These are phyloP conservation scores for Tuta absoluta DNA, from an alignment of 2,888 invertebrate species.

Conservation along the genomic window DNA sequence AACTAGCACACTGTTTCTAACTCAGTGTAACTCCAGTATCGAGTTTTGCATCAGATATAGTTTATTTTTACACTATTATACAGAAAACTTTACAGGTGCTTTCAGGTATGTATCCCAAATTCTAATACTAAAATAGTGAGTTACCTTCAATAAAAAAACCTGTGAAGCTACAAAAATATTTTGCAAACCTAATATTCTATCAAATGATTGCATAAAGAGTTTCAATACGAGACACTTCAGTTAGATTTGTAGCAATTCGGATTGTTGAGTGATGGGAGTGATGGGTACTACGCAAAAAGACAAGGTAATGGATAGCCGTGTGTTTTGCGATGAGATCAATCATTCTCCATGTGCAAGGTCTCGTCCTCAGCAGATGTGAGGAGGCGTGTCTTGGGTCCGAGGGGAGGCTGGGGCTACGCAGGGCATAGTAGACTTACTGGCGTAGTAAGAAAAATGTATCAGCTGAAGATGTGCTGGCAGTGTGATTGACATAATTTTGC, in stretches of 20 bases:
- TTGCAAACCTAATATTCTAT: not conserved
- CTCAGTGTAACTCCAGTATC: too few relatives aligned
- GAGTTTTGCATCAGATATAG: too few relatives aligned
- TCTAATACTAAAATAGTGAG: too few relatives aligned
- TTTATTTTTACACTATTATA: too few relatives aligned
- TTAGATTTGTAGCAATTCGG: not conserved
- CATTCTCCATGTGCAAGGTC: constrained; percentile 35
- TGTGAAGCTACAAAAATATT: not conserved
- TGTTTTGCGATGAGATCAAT: constrained; percentile 31
- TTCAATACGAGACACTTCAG: not conserved
- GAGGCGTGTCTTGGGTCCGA: constrained; percentile 48
- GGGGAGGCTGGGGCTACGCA: constrained; percentile 40
- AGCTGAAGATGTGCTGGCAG: too few relatives aligned
- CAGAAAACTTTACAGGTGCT: too few relatives aligned
- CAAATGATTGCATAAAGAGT: not conserved
- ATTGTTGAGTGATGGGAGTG: not conserved
- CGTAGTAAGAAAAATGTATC: too few relatives aligned
- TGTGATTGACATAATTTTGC: too few relatives aligned
- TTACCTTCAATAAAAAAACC: not conserved
- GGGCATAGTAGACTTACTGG: not conserved
- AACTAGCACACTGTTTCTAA: too few relatives aligned
- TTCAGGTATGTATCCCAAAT: too few relatives aligned
- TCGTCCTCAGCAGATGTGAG: constrained; percentile 40
- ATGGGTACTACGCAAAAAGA: not conserved
- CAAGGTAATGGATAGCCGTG: constrained; percentile 25